Evolutionary conservation across 2,888 invertebrate genomes (phyloP).

Genomic region (Volucella bombylans): DNA sequence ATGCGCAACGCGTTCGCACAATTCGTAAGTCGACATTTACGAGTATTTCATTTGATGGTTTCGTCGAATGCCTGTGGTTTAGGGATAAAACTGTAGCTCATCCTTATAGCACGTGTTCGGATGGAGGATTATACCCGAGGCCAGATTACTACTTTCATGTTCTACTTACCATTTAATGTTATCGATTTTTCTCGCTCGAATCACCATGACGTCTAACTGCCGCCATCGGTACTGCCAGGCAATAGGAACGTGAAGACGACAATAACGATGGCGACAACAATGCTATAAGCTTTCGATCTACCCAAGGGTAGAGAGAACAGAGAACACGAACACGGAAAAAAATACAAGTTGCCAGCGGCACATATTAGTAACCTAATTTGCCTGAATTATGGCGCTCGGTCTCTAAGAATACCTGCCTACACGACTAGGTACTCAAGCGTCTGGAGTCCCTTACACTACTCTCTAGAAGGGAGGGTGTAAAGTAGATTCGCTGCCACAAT

Average conservation of each 20-base stretch:
- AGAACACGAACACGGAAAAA: not conserved
- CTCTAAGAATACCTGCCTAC: too few relatives aligned
- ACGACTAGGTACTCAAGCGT: too few relatives aligned
- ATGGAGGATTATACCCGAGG: too few relatives aligned
- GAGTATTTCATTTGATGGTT: too few relatives aligned
- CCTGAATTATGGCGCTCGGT: constrained; percentile 14
- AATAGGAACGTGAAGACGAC: not conserved
- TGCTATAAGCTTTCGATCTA: constrained; percentile 16
- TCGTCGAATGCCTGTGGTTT: too few relatives aligned
- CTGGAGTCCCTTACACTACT: too few relatives aligned
- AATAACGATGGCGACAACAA: constrained; percentile 46
- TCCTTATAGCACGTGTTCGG: too few relatives aligned
- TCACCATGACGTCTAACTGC: constrained; percentile 36
- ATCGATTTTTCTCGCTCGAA: constrained; percentile 21
- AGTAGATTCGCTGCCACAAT: too few relatives aligned
- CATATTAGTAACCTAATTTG: constrained; percentile 68
- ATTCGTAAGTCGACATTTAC: too few relatives aligned
- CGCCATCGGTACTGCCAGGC: not conserved
- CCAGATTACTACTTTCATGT: constrained; percentile 9
- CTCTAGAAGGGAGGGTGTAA: too few relatives aligned
- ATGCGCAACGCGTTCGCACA: too few relatives aligned
- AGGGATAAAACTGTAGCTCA: too few relatives aligned
- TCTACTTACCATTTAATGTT: constrained; percentile 25
- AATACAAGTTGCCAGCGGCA: constrained; percentile 3
- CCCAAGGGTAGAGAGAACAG: not conserved